Conservation (phyloP, 2,797 vertebrate genomes). For the Meriones psammophilus region DNA sequence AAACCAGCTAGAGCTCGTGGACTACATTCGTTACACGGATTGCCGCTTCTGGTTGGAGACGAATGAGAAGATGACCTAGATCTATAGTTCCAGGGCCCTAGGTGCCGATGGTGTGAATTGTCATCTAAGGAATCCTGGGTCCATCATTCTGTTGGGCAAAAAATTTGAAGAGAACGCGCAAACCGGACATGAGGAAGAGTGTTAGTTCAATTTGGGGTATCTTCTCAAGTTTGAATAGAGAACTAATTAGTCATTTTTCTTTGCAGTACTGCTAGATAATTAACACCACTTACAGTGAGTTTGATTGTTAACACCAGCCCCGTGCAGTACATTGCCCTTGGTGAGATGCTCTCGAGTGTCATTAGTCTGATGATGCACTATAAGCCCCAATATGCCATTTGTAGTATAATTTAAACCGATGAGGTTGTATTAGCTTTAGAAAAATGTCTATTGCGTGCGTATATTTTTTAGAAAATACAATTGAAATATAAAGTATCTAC, state of each 20-base stretch:
- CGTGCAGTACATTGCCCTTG: neutral
- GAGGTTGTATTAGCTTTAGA: slow-evolving; percentile 10
- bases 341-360: slow-evolving; percentile 10
- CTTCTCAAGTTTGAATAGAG: slow-evolving; percentile 73
- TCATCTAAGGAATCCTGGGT: slow-evolving; percentile 58
- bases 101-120: slow-evolving; percentile 25
- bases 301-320: slow-evolving; percentile 44
- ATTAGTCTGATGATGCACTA: neutral
- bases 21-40: neutral
- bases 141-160: slow-evolving; percentile 67
- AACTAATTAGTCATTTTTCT: slow-evolving; percentile 71
- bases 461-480: neutral
- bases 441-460: neutral
- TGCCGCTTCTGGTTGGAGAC: slow-evolving; percentile 42
- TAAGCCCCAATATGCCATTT: neutral
- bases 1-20: neutral
- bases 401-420: slow-evolving; percentile 17
- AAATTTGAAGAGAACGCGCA: slow-evolving; percentile 66
- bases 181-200: slow-evolving; percentile 43
- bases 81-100: slow-evolving; percentile 33
- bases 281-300: slow-evolving; percentile 53
- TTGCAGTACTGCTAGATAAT: slow-evolving; percentile 53
- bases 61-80: slow-evolving; percentile 10
- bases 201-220: slow-evolving; percentile 57
- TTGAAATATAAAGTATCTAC: neutral